Conservation (phyloP, 2,888 invertebrate genomes). For the Lasioglossum marginatum region DNA sequence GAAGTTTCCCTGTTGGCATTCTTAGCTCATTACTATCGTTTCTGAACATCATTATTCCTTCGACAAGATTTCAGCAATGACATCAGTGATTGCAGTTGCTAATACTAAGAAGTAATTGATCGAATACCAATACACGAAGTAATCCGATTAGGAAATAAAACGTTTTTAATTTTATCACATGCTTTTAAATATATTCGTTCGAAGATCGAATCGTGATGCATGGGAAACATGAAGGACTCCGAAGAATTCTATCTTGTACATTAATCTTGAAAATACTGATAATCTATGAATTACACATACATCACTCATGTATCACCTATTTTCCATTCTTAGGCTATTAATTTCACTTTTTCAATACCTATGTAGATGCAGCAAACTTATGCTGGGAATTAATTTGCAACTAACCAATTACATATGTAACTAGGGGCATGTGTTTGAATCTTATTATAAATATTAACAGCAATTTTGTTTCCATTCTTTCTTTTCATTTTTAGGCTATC, state of each 20-base stretch:
- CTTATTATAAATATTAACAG: too few relatives aligned
- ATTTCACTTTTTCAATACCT: neutral
- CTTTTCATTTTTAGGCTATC: neutral
- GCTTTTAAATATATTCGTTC: neutral
- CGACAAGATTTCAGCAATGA: slow-evolving; percentile 37
- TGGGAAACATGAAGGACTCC: neutral
- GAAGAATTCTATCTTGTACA: neutral
- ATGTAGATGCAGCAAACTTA: too few relatives aligned
- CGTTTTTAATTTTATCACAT: neutral
- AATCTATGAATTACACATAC: neutral
- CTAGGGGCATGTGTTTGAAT: too few relatives aligned
- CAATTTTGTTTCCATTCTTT: too few relatives aligned
- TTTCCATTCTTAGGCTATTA: neutral
- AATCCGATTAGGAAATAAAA: neutral
- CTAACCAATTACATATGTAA: too few relatives aligned
- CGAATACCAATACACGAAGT: neutral
- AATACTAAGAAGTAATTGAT: slow-evolving; percentile 7
- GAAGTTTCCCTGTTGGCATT: slow-evolving; percentile 35
- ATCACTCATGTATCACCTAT: too few relatives aligned
- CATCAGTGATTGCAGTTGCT: slow-evolving; percentile 34
- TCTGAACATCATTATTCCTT: neutral
- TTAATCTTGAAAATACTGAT: neutral
- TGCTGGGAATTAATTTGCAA: too few relatives aligned
- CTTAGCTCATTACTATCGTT: slow-evolving; percentile 14
- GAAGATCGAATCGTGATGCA: neutral